Percentiles rank a stretch among this genome's conserved stretches.
Conservation (phyloP, 1,140 invertebrate species). For the Solen grandis region DNA sequence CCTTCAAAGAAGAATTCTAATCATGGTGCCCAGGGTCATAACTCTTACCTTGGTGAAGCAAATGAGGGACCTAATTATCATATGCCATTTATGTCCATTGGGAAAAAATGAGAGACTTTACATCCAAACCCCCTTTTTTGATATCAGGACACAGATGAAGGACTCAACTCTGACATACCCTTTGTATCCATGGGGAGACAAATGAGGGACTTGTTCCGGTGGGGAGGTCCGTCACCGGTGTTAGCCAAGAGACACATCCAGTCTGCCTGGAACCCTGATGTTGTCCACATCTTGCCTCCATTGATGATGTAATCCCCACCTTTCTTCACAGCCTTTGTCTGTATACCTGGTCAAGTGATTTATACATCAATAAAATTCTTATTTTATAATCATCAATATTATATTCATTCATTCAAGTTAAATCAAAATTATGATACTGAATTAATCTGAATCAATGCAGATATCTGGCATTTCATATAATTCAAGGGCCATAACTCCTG, state of each 20-base stretch:
- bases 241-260: constrained; percentile 85
- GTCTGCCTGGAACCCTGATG: constrained; percentile 84
- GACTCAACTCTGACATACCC: constrained; percentile 12
- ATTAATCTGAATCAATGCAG: neutral
- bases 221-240: constrained; percentile 80
- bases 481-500: too few relatives aligned
- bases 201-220: constrained; percentile 85
- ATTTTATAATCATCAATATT: neutral
- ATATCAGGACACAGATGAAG: too few relatives aligned
- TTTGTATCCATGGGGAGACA: constrained; percentile 83
- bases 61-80: too few relatives aligned
- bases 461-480: too few relatives aligned
- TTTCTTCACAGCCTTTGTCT: constrained; percentile 81
- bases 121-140: too few relatives aligned
- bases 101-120: too few relatives aligned
- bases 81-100: too few relatives aligned
- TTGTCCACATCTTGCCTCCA: constrained; percentile 85
- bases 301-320: constrained; percentile 84
- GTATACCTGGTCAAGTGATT: constrained; percentile 74
- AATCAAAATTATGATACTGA: neutral
- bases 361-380: too few relatives aligned
- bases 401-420: neutral
- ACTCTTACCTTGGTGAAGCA: too few relatives aligned
- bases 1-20: too few relatives aligned
- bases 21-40: too few relatives aligned